These are phyloP conservation scores for Perodicticus potto DNA, from an alignment of 2,797 vertebrate genomes.

Conservation along the genomic window DNA sequence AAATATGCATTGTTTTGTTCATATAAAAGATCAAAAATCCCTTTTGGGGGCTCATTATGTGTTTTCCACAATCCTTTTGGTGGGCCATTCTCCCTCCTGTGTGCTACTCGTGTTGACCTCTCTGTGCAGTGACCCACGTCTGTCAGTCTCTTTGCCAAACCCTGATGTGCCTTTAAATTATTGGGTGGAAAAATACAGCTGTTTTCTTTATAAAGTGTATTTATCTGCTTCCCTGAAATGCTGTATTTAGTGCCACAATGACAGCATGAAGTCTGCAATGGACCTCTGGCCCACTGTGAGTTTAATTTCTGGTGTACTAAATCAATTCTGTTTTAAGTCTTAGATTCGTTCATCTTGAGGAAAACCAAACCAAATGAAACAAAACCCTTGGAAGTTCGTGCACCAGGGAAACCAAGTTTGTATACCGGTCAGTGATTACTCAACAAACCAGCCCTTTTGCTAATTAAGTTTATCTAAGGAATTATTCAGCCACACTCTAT, in stretches of 20 bases:
- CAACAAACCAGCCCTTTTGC: constrained; percentile 67
- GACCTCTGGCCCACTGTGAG: constrained; percentile 50
- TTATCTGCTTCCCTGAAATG: constrained; percentile 67
- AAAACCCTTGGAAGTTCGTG: constrained; percentile 62
- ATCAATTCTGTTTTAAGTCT: constrained; percentile 81
- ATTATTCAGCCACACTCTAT: constrained; percentile 58
- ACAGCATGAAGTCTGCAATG: constrained; percentile 19
- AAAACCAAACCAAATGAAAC: constrained; percentile 45
- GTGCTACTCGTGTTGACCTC: neutral
- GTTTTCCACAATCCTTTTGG: constrained; percentile 17
- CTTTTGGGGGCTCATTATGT: constrained; percentile 76
- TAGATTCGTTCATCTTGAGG: constrained; percentile 82
- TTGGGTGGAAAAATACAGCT: constrained; percentile 54
- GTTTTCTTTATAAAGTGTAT: constrained; percentile 52
- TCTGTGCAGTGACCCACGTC: constrained; percentile 71
- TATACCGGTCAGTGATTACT: constrained; percentile 68
- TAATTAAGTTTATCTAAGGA: constrained; percentile 79
- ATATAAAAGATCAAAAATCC: constrained; percentile 84
- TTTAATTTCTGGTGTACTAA: constrained; percentile 78
- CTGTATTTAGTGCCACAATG: constrained; percentile 37
- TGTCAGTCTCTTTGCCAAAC: constrained; percentile 61
- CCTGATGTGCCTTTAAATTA: constrained; percentile 56
- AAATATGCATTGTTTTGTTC: constrained; percentile 84
- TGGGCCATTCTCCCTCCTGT: neutral
- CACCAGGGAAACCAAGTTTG: constrained; percentile 60